Evolutionary conservation across 1,140 invertebrate genomes (phyloP).

Genomic region (Potamilus streckersoni): DNA sequence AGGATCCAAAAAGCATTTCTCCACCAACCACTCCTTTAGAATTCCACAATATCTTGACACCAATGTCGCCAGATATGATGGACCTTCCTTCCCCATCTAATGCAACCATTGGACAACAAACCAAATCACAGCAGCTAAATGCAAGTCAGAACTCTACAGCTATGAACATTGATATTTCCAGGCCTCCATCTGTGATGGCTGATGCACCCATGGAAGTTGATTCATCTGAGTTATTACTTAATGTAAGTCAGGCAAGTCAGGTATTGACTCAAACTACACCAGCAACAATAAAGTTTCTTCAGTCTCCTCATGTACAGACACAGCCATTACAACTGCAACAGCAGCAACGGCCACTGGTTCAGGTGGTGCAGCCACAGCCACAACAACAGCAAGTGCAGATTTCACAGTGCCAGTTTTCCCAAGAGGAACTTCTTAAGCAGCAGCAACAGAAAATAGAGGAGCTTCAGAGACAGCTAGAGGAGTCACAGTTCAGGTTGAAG

Average conservation of each 20-base stretch:
- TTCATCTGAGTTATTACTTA: constrained; percentile 32
- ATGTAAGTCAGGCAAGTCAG: constrained; percentile 23
- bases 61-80: constrained; percentile 57
- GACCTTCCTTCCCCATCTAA: constrained; percentile 36
- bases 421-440: constrained; percentile 78
- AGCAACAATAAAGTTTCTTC: constrained; percentile 23
- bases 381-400: constrained; percentile 6
- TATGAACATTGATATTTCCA: constrained; percentile 49
- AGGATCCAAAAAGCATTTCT: constrained; percentile 47
- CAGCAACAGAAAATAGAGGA: constrained; percentile 90
- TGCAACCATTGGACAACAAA: constrained; percentile 3
- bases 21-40: constrained; percentile 48
- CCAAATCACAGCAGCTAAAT: neutral
- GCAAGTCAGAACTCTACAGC: constrained; percentile 34
- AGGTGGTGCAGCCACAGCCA: constrained; percentile 20
- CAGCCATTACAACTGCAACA: constrained; percentile 8
- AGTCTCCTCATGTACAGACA: constrained; percentile 7
- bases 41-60: constrained; percentile 42
- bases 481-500: constrained; percentile 56
- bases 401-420: constrained; percentile 59
- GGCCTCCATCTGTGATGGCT: constrained; percentile 64
- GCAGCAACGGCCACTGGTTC: neutral
- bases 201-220: constrained; percentile 63
- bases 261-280: constrained; percentile 19
- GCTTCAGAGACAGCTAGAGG: constrained; percentile 81